Evolutionary conservation across 2,797 vertebrate genomes (phyloP).

Genomic region (Remorina albescens): DNA sequence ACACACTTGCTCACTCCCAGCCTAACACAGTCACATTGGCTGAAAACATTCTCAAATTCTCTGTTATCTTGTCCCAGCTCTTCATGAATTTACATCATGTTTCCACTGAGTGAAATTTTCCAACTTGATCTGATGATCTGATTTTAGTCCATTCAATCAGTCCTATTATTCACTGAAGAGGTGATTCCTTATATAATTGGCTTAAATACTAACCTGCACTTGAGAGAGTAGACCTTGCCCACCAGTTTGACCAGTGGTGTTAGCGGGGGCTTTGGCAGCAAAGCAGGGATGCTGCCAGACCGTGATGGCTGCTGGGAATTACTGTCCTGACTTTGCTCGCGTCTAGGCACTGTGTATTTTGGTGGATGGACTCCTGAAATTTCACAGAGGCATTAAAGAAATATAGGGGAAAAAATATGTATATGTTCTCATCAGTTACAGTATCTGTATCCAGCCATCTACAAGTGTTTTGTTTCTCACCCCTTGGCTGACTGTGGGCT

Average conservation of each 20-base stretch:
- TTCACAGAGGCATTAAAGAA: conserved; percentile 11
- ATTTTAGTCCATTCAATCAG: too few relatives aligned
- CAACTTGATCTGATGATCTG: too few relatives aligned
- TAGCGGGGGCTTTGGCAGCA: conserved; percentile 92
- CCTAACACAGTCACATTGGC: too few relatives aligned
- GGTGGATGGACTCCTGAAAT: conserved; percentile 83
- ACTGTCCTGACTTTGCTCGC: conserved; percentile 74
- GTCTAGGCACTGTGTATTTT: conserved; percentile 72
- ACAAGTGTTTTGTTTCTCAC: conserved; percentile 48
- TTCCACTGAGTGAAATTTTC: too few relatives aligned
- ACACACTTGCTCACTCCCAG: too few relatives aligned
- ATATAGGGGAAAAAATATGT: too few relatives aligned
- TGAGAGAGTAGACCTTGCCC: conserved; percentile 95
- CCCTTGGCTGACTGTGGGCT: conserved; percentile 64
- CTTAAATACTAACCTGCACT: conserved; percentile 89
- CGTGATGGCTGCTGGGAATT: conserved; percentile 86
- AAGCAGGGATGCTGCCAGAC: conserved; percentile 90
- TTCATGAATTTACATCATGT: too few relatives aligned
- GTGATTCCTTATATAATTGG: neutral
- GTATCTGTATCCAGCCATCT: neutral
- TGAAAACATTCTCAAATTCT: too few relatives aligned
- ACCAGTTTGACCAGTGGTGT: conserved; percentile 93
- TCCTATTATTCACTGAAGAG: neutral
- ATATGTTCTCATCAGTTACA: neutral
- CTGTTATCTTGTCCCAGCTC: too few relatives aligned